Base-by-base conservation (phyloP, 2,797 vertebrate genomes). In the Syngnathus rostellatus region DNA sequence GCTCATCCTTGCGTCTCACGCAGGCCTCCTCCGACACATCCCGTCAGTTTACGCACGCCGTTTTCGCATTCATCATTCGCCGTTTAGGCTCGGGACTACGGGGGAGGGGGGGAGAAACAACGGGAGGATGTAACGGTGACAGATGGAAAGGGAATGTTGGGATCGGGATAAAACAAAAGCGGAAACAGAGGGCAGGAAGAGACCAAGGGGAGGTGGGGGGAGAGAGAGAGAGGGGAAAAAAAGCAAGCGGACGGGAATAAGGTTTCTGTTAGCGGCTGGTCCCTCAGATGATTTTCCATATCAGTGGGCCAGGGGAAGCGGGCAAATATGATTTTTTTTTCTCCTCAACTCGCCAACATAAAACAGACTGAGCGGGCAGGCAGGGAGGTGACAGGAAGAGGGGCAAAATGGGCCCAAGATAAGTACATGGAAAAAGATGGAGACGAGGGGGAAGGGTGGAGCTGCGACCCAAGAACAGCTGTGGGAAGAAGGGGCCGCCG, bases 221-320 rank as follows among this genome's bases (percentile, higher is more conserved):
- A 25, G 25, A 25, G 10, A 1, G 23, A 12, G 23, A 6, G 11
- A 14, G 45, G 12, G 4, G 4, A 55, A 25, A 55, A 25, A 37
- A 58, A 21, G 51, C 72, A 79, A 74, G 75, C 75, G 65, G 67
- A 83, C 74, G 72, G 81, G 86, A 89, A 88, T 86, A 78, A 85
- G 84, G 76, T 89, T 91, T 88, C 86, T 64, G 83, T 85, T 88
- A 87, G 81, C 68, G 75, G 76, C 83, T 87, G 85, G 84, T 82
- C 82, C 77, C 83, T 65, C 73, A 88, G 83, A 88, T 82, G 81
- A 86, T 90, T 89, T 91, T 91, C 89, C 88, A 88, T 90, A 88
- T 88, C 88, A 82, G 85, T 79, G 75, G 84, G 80, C 87, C 83
- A 81, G 81, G 84, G 88, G 85, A 85, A 88, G 80, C n/a, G 67